Evolutionary conservation across 1,140 invertebrate genomes (phyloP).

Genomic region (Philotrypesis tridentata): DNA sequence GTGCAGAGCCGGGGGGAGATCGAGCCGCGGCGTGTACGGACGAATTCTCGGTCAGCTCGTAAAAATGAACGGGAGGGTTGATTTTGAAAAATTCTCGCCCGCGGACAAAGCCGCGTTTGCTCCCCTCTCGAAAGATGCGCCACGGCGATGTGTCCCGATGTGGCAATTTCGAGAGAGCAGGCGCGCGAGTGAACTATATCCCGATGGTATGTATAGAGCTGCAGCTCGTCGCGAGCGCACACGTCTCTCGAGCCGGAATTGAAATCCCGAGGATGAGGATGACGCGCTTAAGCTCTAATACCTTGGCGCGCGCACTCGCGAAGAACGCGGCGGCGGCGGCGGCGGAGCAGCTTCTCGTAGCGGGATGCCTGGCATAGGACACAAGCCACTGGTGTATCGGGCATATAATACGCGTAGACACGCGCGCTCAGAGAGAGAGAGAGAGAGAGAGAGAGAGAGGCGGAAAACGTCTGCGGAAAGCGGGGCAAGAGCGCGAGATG

Average conservation of each 20-base stretch:
- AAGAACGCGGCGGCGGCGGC: background rate
- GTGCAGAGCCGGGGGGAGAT: no score
- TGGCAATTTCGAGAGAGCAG: background rate
- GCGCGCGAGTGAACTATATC: no score
- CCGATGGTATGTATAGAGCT: no score
- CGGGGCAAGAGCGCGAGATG: conserved; percentile 16
- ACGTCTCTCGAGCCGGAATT: background rate
- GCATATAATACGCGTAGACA: background rate
- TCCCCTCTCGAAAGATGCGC: no score
- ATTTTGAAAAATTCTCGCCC: background rate
- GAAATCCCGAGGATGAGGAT: conserved; percentile 34
- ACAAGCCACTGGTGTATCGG: background rate
- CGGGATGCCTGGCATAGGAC: background rate
- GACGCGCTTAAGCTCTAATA: conserved; percentile 38
- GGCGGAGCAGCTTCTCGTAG: no score
- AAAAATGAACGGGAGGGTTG: background rate
- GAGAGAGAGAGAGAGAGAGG: no score
- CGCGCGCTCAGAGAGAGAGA: no score
- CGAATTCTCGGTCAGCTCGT: background rate
- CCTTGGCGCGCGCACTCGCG: background rate
- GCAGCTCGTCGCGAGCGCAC: background rate
- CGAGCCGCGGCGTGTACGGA: no score
- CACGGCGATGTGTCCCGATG: background rate
- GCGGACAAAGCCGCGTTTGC: no score
- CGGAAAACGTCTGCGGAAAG: background rate